Conservation (phyloP, 2,888 invertebrate species). For the Erebia palarica region DNA sequence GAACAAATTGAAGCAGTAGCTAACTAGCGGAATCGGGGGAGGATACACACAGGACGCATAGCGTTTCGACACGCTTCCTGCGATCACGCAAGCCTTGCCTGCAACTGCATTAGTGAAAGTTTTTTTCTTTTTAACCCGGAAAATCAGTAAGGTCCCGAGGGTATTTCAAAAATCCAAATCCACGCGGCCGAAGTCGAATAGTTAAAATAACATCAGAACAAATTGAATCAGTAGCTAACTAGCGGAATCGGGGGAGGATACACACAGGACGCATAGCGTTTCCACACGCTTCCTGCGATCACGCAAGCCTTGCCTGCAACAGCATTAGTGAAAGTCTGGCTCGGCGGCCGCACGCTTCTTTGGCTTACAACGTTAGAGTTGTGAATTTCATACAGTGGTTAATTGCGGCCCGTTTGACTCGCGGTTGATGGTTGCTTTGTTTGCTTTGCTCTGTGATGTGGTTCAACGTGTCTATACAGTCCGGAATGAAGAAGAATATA, state of each 20-base stretch:
- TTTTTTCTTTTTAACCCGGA: too few relatives aligned
- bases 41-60: constrained; percentile 60
- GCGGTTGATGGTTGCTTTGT: constrained; percentile 21
- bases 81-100: too few relatives aligned
- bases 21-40: constrained; percentile 41
- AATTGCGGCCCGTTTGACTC: constrained; percentile 37
- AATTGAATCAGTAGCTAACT: too few relatives aligned
- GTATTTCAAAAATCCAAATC: too few relatives aligned
- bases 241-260: too few relatives aligned
- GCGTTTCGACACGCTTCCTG: too few relatives aligned
- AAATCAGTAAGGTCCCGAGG: too few relatives aligned
- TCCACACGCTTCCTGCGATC: constrained; percentile 67
- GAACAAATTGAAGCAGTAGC: neutral
- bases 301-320: constrained; percentile 47
- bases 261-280: constrained; percentile 44
- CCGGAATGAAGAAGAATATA: constrained; percentile 58
- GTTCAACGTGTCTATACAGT: constrained; percentile 63
- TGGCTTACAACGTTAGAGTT: constrained; percentile 36
- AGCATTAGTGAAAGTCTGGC: constrained; percentile 59
- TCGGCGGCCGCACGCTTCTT: constrained; percentile 40
- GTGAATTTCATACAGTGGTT: constrained; percentile 40
- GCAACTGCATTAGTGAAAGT: too few relatives aligned
- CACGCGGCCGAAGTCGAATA: too few relatives aligned
- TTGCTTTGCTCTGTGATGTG: constrained; percentile 48
- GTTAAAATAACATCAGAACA: too few relatives aligned